Evolutionary conservation across 2,113 vertebrate species (phyloP), one percentile per base, ranked within the genome.

Genomic region (Eurystomus gularis): DNA sequence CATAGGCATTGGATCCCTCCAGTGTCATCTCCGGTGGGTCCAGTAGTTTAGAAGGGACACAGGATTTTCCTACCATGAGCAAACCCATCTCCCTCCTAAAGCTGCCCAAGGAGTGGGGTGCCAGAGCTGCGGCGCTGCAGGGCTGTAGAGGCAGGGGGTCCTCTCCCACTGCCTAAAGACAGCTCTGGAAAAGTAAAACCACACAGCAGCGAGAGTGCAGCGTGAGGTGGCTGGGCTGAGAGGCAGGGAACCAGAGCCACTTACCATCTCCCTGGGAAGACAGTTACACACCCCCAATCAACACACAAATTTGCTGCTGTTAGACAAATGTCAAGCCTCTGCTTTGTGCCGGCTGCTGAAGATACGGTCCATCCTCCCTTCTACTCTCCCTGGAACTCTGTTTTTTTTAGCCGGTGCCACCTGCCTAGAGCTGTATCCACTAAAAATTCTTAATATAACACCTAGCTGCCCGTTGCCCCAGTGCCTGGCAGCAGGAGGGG

Each of bases 381-480:
- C 64, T 42, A 58, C 72, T 68, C 80, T 55, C 39, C 60, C 69
- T 64, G 48, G 37, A 86, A 24, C 61, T 76, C 61, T 40, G 61
- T 49, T 29, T 64, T 64, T 55, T 95, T 85, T 11, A 84, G 69
- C 83, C 84, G 83, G 69, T 81, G 76, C 64, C 69, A 86, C 93
- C 91, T 91, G 83, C 93, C 91, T 86, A 68, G 80, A 95, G 91
- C 77, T 49, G 77, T 65, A 87, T 8, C 52, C 72, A 82, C 94
- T 96, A 96, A 96, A 95, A 68, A 64, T 78, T 55, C 88, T 44
- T 92, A 62, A 75, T 55, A 33, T 62, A 94, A 79, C 15, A 81
- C 39, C 5, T 5, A 71, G 72, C 80, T 68, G 55, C 61, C 39
- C 16, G 1, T 51, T 3, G 9, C 31, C 49, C 49, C 64, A 19